phyloP scores from a whole-genome alignment of 2,797 vertebrate genomes.

The Thaleichthys pacificus region DNA sequence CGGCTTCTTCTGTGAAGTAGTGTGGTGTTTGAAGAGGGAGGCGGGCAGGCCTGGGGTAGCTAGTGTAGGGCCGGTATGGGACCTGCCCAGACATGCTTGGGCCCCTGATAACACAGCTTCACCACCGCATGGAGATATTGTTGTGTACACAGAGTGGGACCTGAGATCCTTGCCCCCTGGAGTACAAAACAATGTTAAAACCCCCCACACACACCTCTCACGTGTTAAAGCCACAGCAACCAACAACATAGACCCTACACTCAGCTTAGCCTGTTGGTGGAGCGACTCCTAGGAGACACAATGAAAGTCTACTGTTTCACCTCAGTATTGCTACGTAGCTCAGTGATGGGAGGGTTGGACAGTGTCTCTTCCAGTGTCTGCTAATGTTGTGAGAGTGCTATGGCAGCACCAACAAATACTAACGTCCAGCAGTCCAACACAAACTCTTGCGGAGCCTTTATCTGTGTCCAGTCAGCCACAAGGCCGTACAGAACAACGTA shows the following conservation, averaged over 20 bases:
- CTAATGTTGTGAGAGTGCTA: background rate
- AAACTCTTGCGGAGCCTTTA: constrained; percentile 28
- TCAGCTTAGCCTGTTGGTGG: constrained; percentile 22
- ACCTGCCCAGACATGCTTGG: constrained; percentile 54
- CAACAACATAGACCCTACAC: constrained; percentile 52
- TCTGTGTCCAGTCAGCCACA: constrained; percentile 21
- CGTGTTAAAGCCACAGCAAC: constrained; percentile 61
- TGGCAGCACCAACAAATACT: background rate
- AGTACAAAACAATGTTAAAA: constrained; percentile 24
- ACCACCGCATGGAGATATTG: constrained; percentile 21
- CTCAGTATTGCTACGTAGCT: constrained; percentile 12
- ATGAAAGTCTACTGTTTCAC: constrained; percentile 23
- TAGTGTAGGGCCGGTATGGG: constrained; percentile 16
- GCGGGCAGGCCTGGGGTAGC: background rate
- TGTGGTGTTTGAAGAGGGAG: constrained; percentile 32
- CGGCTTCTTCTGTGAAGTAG: constrained; percentile 27
- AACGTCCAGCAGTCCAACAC: background rate
- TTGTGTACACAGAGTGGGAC: background rate
- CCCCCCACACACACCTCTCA: constrained; percentile 21
- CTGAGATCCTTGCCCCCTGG: background rate
- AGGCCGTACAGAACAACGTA: constrained; percentile 41
- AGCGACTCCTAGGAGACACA: background rate
- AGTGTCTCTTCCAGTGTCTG: background rate
- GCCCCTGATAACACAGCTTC: constrained; percentile 27
- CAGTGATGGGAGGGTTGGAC: constrained; percentile 13